phyloP scores from a whole-genome alignment of 2,797 vertebrate genomes.

The Lophotriccus pileatus region DNA sequence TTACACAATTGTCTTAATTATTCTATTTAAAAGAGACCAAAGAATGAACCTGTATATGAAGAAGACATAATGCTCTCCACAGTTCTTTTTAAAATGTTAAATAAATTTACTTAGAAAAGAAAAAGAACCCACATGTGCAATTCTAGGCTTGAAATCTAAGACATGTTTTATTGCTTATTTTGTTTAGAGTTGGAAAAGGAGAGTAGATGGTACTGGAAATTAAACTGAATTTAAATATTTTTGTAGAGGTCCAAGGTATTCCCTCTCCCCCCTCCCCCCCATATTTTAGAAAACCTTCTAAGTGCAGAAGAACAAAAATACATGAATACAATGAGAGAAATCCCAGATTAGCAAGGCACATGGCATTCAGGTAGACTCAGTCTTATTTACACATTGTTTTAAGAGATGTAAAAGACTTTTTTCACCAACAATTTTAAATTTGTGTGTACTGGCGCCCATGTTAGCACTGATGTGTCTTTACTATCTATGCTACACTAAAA shows the following conservation, averaged over 20 bases:
- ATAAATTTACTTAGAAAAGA: not conserved
- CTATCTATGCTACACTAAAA: not conserved
- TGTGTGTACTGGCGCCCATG: not conserved
- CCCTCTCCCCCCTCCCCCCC: accelerated
- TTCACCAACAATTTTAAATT: not conserved
- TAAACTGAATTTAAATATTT: not conserved
- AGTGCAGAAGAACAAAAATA: not conserved
- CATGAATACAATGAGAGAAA: not conserved
- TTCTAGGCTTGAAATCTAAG: not conserved
- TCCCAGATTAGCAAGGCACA: not conserved
- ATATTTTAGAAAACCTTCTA: not conserved
- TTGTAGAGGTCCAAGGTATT: not conserved
- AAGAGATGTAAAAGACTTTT: not conserved
- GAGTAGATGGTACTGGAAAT: not conserved
- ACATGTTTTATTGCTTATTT: not conserved
- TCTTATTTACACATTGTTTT: not conserved
- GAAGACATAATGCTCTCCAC: not conserved
- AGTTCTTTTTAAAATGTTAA: not conserved
- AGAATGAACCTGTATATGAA: not conserved
- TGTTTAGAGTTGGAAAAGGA: not conserved
- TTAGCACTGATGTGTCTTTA: not conserved
- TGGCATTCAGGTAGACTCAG: not conserved
- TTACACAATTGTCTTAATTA: not conserved
- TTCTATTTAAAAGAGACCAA: not conserved
- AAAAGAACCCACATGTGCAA: not conserved